Base-by-base conservation (phyloP, 2,797 vertebrate species). In the Gephyroberyx darwinii region DNA sequence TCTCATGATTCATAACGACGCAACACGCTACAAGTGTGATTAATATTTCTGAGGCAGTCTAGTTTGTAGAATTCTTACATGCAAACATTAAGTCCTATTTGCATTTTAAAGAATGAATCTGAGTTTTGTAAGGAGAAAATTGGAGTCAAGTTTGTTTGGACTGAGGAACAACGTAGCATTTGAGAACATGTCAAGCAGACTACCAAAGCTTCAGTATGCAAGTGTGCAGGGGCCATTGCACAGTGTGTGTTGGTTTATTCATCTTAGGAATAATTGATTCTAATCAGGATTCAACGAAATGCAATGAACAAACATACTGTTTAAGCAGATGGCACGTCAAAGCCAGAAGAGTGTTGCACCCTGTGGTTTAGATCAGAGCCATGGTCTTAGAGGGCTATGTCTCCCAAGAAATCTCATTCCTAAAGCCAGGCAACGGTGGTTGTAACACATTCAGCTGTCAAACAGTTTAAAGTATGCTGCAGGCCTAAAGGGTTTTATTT, bases 381-480 rank as follows among this genome's bases (percentile, higher is more conserved):
- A 54, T 74, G 64, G 74, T 77, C 69, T 75, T 30, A 4, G 16
- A 57, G 31, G 65, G 20, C 57, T n/a, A 37, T 16, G 26, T 75
- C 55, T 69, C 65, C 70, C 1, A 54, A 81, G 52, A 77, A 59
- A 76, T 64, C 22, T 26, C 17, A 69, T 65, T 72, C 45, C 19
- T 20, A 41, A 43, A 60, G 19, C 37, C 54, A 58, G 59, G 43
- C 48, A 71, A 37, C 0, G 4, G 10, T 39, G 19, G 3, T 51
- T 86, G 66, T 69, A 80, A 79, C 66, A 60, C 31, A 55, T 77
- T 80, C 61, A 58, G 54, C 68, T 65, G 60, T 81, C 59, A 68
- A 62, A 75, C 54, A 33, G 48, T 58, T 65, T 69, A 20, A 69
- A 72, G 57, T 41, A 47, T 19, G 41, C 35, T 71, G 43, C 31